Conservation (phyloP, 2,113 vertebrate species). For the human region DNA sequence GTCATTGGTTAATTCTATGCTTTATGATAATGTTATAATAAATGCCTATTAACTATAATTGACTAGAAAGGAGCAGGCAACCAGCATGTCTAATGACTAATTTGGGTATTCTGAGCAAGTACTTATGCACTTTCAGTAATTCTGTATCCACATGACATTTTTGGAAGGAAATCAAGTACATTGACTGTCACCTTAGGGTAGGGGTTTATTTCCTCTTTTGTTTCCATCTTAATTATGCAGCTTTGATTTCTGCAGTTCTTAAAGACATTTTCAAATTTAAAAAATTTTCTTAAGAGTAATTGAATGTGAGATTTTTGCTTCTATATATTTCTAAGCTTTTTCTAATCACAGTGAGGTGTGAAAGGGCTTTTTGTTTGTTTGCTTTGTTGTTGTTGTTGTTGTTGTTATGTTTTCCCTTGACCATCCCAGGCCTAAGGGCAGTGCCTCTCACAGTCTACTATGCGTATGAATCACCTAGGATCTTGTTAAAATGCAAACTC, state of each 20-base stretch:
- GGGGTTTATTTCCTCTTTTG: background rate
- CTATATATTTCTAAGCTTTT: background rate
- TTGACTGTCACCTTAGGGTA: background rate
- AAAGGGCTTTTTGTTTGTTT: background rate
- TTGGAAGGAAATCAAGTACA: slow-evolving; percentile 18
- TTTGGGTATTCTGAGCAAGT: slow-evolving; percentile 52
- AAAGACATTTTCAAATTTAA: slow-evolving; percentile 7
- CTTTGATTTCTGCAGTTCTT: slow-evolving; percentile 8
- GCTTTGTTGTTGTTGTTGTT: too few species aligned
- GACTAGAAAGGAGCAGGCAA: slow-evolving; percentile 28
- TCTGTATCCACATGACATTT: background rate
- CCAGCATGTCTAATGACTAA: slow-evolving; percentile 50
- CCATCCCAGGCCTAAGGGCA: background rate
- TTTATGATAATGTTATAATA: slow-evolving; percentile 74
- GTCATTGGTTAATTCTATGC: slow-evolving; percentile 59
- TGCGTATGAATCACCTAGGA: background rate
- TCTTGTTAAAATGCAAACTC: background rate
- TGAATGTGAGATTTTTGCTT: background rate
- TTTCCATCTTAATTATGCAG: background rate
- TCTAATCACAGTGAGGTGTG: background rate
- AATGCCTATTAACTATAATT: slow-evolving; percentile 58
- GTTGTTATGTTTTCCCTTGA: background rate
- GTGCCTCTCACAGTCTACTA: background rate
- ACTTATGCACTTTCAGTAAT: slow-evolving; percentile 42
- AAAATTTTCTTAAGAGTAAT: background rate